A percentile compares a stretch with the other conserved stretches of the same genome.
These are phyloP conservation scores for Rhincodon typus DNA, from an alignment of 2,797 vertebrate genomes.

Conservation along the genomic window DNA sequence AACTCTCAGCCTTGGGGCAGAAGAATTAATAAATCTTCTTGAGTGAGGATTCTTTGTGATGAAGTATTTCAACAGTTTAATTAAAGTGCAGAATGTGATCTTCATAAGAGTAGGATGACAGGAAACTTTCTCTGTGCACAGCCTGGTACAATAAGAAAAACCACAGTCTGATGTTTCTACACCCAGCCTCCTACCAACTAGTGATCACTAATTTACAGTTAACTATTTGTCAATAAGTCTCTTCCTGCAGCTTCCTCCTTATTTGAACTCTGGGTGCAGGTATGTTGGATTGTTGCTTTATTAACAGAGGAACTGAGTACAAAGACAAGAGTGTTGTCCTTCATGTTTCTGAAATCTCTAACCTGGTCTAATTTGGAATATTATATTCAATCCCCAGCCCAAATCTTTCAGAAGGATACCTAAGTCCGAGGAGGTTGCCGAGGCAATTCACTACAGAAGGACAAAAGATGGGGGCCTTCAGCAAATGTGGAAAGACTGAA, in stretches of 20 bases:
- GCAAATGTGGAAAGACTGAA: too few relatives aligned
- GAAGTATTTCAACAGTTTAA: slow-evolving; percentile 28
- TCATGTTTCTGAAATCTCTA: background rate
- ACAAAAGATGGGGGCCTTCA: background rate
- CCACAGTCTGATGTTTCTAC: background rate
- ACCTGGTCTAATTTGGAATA: background rate
- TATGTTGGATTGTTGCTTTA: background rate
- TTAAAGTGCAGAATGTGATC: slow-evolving; percentile 24
- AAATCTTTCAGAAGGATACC: background rate
- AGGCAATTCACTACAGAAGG: background rate
- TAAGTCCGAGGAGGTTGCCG: background rate
- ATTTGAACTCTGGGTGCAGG: background rate
- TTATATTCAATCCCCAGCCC: background rate
- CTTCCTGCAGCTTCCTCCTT: background rate
- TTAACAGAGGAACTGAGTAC: background rate
- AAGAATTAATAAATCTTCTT: slow-evolving; percentile 34
- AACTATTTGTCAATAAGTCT: background rate
- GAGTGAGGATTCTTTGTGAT: slow-evolving; percentile 16
- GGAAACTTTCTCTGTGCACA: background rate
- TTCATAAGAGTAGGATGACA: slow-evolving; percentile 28
- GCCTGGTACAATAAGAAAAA: background rate
- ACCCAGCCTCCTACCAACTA: background rate
- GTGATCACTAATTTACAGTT: background rate
- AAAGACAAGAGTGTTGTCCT: background rate
- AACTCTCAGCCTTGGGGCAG: slow-evolving; percentile 2